These are phyloP conservation scores for Pseudolaguvia tuberculata DNA, from an alignment of 2,113 vertebrate genomes.

Conservation along the genomic window DNA sequence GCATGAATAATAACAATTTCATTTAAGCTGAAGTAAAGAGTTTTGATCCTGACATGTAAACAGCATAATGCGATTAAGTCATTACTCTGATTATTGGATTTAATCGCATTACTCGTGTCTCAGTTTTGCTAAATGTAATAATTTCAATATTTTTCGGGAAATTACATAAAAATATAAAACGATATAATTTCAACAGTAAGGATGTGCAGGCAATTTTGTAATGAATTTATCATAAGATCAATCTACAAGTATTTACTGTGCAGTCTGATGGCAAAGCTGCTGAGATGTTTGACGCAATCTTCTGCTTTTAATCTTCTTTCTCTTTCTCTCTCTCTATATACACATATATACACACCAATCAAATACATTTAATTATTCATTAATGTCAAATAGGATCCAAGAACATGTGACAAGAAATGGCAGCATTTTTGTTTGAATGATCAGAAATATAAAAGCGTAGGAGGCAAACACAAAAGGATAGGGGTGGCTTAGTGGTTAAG, in stretches of 20 bases:
- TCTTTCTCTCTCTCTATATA: too few relatives aligned
- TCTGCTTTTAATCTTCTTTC: too few relatives aligned
- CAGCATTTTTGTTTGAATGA: not conserved
- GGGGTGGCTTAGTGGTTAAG: too few relatives aligned
- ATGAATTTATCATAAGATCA: not conserved
- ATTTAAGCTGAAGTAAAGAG: too few relatives aligned
- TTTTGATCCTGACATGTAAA: too few relatives aligned
- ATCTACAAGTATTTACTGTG: not conserved
- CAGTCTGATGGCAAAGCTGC: conserved; percentile 11
- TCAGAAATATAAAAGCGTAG: not conserved
- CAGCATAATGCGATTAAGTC: too few relatives aligned
- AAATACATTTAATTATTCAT: not conserved
- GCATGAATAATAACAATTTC: too few relatives aligned
- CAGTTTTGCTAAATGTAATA: not conserved
- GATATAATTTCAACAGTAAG: not conserved
- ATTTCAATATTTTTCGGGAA: not conserved
- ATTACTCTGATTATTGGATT: too few relatives aligned
- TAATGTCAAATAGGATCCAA: not conserved
- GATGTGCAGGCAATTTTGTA: not conserved
- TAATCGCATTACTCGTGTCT: not conserved
- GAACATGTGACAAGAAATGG: too few relatives aligned
- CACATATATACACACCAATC: not conserved
- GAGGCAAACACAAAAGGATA: too few relatives aligned
- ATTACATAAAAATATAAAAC: not conserved
- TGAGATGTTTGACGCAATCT: not conserved